Conservation (phyloP, 2,888 invertebrate species). For the Lymantria monacha region DNA sequence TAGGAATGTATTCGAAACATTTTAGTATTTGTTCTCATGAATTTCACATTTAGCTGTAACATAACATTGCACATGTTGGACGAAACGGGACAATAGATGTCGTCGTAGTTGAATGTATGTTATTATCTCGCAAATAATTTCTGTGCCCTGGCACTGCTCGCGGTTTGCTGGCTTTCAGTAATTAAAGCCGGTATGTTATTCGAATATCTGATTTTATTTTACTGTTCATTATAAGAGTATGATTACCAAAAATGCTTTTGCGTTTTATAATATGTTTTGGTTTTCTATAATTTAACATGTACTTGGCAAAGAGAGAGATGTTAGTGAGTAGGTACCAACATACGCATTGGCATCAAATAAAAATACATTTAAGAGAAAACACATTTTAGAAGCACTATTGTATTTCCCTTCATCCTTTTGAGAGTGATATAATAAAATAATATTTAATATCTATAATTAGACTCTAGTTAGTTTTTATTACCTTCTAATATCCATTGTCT, state of each 20-base stretch:
- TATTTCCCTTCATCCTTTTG: no score
- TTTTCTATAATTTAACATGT: no score
- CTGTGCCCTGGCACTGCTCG: conserved; percentile 35
- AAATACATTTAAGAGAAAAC: no score
- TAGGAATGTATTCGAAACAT: neutral
- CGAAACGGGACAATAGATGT: conserved; percentile 50
- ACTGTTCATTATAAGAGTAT: conserved; percentile 8
- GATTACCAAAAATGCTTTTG: neutral
- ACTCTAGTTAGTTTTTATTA: no score
- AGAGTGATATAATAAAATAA: no score
- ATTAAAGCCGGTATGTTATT: conserved; percentile 27
- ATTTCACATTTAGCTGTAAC: conserved; percentile 12
- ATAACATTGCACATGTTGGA: conserved; percentile 22
- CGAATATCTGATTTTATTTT: conserved; percentile 21
- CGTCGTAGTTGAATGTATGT: conserved; percentile 41
- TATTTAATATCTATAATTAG: no score
- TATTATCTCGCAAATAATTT: conserved; percentile 57
- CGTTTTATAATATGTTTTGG: neutral
- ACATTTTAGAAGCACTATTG: no score
- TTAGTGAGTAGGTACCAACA: no score
- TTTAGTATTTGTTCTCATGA: neutral
- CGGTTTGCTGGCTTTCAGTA: conserved; percentile 33
- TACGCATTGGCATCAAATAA: no score
- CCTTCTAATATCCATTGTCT: no score
- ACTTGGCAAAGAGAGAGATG: no score